These are phyloP conservation scores for Raja brachyura DNA, from an alignment of 2,113 vertebrate genomes.

Conservation along the genomic window DNA sequence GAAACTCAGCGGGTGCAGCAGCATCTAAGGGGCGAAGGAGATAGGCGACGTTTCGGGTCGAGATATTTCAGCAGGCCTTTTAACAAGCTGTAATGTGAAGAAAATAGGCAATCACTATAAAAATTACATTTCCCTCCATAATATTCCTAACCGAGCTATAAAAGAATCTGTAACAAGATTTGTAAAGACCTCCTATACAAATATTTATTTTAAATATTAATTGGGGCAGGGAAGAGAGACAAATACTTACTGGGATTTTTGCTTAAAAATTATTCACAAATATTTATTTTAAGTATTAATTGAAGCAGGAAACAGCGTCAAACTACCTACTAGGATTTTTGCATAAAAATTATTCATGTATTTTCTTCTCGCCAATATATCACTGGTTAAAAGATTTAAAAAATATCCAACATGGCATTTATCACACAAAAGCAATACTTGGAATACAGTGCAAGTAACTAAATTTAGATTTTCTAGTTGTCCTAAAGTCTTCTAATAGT, in stretches of 20 bases:
- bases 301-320: background rate
- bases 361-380: background rate
- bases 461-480: conserved; percentile 62
- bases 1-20: too few relatives aligned
- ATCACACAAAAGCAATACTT: conserved; percentile 64
- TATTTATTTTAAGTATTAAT: conserved; percentile 32
- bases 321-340: background rate
- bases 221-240: background rate
- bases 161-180: background rate
- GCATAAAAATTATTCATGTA: background rate
- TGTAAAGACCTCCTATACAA: background rate
- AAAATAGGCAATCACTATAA: background rate
- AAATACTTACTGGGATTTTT: background rate
- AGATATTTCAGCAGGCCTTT: background rate
- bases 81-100: background rate
- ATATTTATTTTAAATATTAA: conserved; percentile 34
- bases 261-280: background rate
- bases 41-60: too few relatives aligned
- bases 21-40: too few relatives aligned
- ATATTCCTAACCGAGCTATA: background rate
- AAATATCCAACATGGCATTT: conserved; percentile 58
- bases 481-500: conserved; percentile 63
- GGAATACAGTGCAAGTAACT: conserved; percentile 67
- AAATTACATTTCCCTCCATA: conserved; percentile 25
- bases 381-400: conserved; percentile 60